Evolutionary conservation across 2,113 vertebrate genomes (phyloP).

Genomic region (Ameiurus melas): DNA sequence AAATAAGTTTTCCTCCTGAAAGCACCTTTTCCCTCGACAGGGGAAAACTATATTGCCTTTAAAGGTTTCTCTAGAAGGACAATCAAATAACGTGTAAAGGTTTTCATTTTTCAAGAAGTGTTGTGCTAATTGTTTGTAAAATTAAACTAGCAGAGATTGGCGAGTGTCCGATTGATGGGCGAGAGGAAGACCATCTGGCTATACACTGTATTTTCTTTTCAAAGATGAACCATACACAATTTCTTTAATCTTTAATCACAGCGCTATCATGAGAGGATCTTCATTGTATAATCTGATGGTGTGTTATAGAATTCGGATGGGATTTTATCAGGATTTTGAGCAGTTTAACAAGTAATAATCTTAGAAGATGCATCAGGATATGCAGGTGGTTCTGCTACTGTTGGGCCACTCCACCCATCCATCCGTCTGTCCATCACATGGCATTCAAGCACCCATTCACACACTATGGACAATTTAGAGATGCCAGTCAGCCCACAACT

Average conservation of each 20-base stretch:
- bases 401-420: background rate
- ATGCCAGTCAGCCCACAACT: too few species aligned
- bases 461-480: too few species aligned
- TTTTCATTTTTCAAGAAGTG: background rate
- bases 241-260: background rate
- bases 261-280: background rate
- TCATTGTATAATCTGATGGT: background rate
- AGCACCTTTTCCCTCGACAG: background rate
- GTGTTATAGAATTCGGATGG: background rate
- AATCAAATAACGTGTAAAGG: background rate
- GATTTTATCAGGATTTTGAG: background rate
- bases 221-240: too few species aligned
- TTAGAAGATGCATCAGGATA: background rate
- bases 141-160: background rate
- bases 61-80: background rate
- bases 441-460: too few species aligned
- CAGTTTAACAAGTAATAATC: background rate
- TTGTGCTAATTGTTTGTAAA: background rate
- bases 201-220: too few species aligned
- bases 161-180: background rate
- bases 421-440: too few species aligned
- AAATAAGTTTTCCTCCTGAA: too few species aligned
- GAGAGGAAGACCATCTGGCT: background rate
- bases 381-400: background rate
- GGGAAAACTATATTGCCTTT: background rate